These are phyloP conservation scores for Drosophila emarginata DNA, from an alignment of 2,888 invertebrate genomes.

Conservation along the genomic window DNA sequence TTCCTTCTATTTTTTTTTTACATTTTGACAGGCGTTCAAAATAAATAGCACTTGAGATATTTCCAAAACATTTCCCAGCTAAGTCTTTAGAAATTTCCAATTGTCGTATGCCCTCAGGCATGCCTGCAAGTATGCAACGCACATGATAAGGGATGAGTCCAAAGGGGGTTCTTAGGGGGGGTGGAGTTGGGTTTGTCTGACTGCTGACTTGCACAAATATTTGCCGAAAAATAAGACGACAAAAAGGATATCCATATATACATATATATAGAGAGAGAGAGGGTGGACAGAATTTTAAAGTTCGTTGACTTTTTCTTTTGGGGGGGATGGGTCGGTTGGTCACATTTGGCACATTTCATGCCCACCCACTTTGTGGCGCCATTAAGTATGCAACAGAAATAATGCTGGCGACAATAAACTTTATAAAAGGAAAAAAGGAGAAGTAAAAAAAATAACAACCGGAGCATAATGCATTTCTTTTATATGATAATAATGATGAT, in stretches of 20 bases:
- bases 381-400: slow-evolving; percentile 73
- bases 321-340: slow-evolving; percentile 14
- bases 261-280: neutral
- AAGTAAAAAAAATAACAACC: slow-evolving; percentile 8
- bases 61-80: slow-evolving; percentile 77
- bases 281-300: slow-evolving; percentile 68
- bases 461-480: slow-evolving; percentile 2
- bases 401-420: slow-evolving; percentile 75
- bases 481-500: neutral
- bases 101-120: slow-evolving; percentile 18
- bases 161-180: slow-evolving; percentile 15
- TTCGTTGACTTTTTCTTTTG: slow-evolving; percentile 59
- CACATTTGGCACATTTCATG: slow-evolving; percentile 30
- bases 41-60: slow-evolving; percentile 76
- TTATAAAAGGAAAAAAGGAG: slow-evolving; percentile 49
- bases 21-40: slow-evolving; percentile 59
- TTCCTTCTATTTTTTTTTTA: neutral
- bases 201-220: slow-evolving; percentile 73
- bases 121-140: slow-evolving; percentile 64
- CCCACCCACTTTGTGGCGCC: slow-evolving; percentile 59
- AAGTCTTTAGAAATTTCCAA: slow-evolving; percentile 56
- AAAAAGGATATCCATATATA: slow-evolving; percentile 3
- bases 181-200: neutral
- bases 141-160: slow-evolving; percentile 57
- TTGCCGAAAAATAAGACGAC: slow-evolving; percentile 46